These are phyloP conservation scores for Drosophila quadrilineata DNA, from an alignment of 1,140 invertebrate species.

Conservation along the genomic window DNA sequence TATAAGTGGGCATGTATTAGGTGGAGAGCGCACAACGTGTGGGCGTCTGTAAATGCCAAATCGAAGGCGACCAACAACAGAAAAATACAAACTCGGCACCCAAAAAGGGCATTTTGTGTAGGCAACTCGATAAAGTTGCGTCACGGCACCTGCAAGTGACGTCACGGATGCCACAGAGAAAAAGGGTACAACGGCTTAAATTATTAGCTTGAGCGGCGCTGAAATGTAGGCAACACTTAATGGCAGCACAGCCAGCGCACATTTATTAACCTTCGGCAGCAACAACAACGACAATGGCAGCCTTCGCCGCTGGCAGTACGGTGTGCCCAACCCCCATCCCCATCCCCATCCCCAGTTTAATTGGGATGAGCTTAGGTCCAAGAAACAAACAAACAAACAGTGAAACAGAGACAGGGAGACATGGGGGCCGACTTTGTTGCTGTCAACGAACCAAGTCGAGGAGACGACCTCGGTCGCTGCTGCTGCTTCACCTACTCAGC, in stretches of 20 bases:
- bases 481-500: slow-evolving; percentile 16
- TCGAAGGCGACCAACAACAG: slow-evolving; percentile 13
- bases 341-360: slow-evolving; percentile 1
- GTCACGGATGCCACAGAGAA: slow-evolving; percentile 19
- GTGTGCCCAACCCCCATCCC: too few species aligned
- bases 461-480: slow-evolving; percentile 34
- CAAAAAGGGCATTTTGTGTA: slow-evolving; percentile 1
- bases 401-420: slow-evolving; percentile 5
- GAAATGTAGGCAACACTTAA: slow-evolving; percentile 9
- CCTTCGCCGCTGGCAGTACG: slow-evolving; percentile 41
- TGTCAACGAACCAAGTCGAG: slow-evolving; percentile 54
- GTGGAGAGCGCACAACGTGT: neutral
- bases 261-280: slow-evolving; percentile 64
- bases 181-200: neutral
- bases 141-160: slow-evolving; percentile 25
- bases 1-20: neutral
- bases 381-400: neutral
- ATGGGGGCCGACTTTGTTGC: too few species aligned
- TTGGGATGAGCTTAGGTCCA: slow-evolving; percentile 3
- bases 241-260: slow-evolving; percentile 8
- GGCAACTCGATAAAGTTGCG: slow-evolving; percentile 18
- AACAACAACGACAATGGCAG: slow-evolving; percentile 41
- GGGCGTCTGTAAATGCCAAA: slow-evolving; percentile 36
- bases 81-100: slow-evolving; percentile 6
- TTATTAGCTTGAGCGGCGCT: slow-evolving; percentile 1